Base-by-base conservation (phyloP, 2,113 vertebrate genomes). In the Hippocampus mohnikei region DNA sequence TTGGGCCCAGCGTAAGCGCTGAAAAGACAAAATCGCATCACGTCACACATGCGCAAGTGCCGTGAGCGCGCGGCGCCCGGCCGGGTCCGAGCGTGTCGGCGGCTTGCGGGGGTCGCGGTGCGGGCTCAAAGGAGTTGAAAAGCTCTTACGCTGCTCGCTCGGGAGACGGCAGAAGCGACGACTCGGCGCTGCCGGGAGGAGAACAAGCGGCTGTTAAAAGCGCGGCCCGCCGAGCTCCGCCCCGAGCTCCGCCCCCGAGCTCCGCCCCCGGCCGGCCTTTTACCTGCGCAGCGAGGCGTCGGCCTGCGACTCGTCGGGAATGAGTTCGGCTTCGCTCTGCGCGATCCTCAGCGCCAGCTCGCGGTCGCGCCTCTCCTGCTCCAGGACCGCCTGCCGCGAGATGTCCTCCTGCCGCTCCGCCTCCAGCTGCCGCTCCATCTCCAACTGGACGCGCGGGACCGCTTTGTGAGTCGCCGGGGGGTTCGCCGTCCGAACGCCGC, bases 281-380 rank as follows among this genome's bases (percentile, higher is more conserved):
- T 67, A 99, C 96, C 97, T 99, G 85, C 96, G 94, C 52, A 96
- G 90, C 0, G 87, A 91, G 0, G 74, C 64, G 60, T 97, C 97
- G 0, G 69, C 79, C 50, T 89, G 91, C 12, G 83, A 82, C 73
- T 98, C 97, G 0, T 99, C 97, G 0, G 87, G 93, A 83, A 98
- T 98, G 59, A 99, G 97, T 73, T 99, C 97, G 0, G 96, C 83
- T 68, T 98, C 97, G 2, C 94, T 98, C 84, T 93, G 95, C 10
- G 96, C 97, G 50, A 99, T 99, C 66, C 97, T 87, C 88, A 99
- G 91, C 0, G 97, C 97, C 80, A 99, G 91, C 81, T 99, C 97
- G 0, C 94, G 81, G 88, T 99, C 97, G 42, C 97, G 84, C 25
- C 96, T 91, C 59, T 99, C 97, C 90, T 99, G 97, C 68, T 97